Evolutionary conservation across 2,113 vertebrate genomes (phyloP).

Genomic region (Hyla sarda): DNA sequence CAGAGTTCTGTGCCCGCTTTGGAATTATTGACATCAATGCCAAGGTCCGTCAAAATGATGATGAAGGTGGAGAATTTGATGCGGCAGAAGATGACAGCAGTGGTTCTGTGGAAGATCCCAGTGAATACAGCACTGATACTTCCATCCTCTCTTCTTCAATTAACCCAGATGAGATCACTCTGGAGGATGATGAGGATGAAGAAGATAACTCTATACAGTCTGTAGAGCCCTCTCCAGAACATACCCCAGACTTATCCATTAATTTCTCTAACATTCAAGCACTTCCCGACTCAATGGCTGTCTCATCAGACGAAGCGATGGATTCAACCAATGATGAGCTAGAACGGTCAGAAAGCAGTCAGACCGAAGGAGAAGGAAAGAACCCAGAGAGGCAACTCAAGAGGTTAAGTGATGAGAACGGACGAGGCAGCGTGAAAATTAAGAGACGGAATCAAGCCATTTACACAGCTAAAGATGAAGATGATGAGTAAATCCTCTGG

Average conservation of each 20-base stretch:
- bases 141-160: conserved; percentile 83
- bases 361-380: conserved; percentile 63
- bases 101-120: conserved; percentile 84
- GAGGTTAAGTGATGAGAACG: conserved; percentile 77
- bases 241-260: conserved; percentile 70
- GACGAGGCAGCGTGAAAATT: conserved; percentile 79
- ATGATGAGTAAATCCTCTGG: conserved; percentile 68
- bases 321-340: conserved; percentile 65
- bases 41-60: conserved; percentile 73
- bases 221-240: conserved; percentile 71
- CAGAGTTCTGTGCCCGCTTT: conserved; percentile 89
- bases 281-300: conserved; percentile 68
- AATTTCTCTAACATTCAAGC: conserved; percentile 76
- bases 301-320: conserved; percentile 71
- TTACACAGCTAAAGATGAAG: conserved; percentile 83
- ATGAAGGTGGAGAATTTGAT: conserved; percentile 69
- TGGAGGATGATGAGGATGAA: conserved; percentile 86
- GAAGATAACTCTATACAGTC: conserved; percentile 71
- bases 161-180: conserved; percentile 94
- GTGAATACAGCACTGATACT: conserved; percentile 87
- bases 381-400: conserved; percentile 74
- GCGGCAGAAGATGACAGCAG: conserved; percentile 76
- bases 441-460: conserved; percentile 95
- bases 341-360: conserved; percentile 63
- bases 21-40: conserved; percentile 89